Percentiles rank a stretch among this genome's conserved stretches.
Evolutionary conservation across 2,113 vertebrate species (phyloP).

Genomic region (Poecilia latipinna): DNA sequence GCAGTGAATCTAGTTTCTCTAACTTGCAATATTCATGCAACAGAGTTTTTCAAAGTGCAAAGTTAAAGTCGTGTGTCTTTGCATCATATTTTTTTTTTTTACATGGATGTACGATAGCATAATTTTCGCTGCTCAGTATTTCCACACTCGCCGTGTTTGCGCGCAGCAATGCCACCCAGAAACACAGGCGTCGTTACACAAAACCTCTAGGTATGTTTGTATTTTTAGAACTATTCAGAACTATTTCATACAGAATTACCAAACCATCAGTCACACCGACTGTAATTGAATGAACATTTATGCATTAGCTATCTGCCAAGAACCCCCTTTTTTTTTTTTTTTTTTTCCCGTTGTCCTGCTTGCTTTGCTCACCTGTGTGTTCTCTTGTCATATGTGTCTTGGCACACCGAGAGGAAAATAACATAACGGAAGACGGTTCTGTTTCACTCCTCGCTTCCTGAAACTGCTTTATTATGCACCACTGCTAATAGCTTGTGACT

Average conservation of each 20-base stretch:
- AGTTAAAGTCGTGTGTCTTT: too few species aligned
- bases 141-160: too few species aligned
- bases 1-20: too few species aligned
- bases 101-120: too few species aligned
- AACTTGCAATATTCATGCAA: too few species aligned
- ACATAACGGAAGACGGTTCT: conserved; percentile 39
- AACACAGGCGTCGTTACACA: not conserved
- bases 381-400: conserved; percentile 39
- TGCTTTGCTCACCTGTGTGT: conserved; percentile 1
- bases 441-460: conserved; percentile 54
- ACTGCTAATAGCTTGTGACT: conserved; percentile 65
- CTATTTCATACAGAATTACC: conserved; percentile 61
- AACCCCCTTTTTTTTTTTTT: conserved; percentile 29
- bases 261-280: conserved; percentile 54
- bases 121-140: too few species aligned
- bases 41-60: too few species aligned
- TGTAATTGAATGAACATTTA: conserved; percentile 62
- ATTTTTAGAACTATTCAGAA: conserved; percentile 50
- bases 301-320: conserved; percentile 51
- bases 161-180: too few species aligned
- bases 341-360: conserved; percentile 17
- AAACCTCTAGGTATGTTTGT: conserved; percentile 35
- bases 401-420: conserved; percentile 54
- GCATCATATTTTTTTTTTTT: too few species aligned
- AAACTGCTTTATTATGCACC: conserved; percentile 56